Evolutionary conservation across 2,797 vertebrate species (phyloP), one percentile per base, ranked within the genome.

Genomic region (Streptopelia turtur): DNA sequence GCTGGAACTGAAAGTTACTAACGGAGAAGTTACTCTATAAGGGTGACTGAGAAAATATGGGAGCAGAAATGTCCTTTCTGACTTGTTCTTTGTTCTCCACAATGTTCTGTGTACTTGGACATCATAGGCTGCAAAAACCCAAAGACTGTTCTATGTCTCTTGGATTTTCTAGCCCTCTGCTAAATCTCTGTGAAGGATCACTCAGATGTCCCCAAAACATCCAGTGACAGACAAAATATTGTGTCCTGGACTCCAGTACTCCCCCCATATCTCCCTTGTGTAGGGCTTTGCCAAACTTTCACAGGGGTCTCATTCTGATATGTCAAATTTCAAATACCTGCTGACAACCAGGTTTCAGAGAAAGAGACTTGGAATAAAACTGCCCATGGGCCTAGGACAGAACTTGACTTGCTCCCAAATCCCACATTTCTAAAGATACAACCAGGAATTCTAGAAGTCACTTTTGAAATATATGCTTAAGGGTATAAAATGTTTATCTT

Each of bases 341-440:
- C 68, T 83, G 39, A 39, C 20, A 80, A 41, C 2, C 35, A 63
- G 22, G 35, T 68, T 86, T 87, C 56, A 69, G 49, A 63, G n/a
- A 78, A 78, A 89, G 55, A 71, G 22, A 72, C 65, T 93, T 91
- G 57, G 83, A 93, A 90, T 33, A 43, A 65, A 91, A 55, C 56
- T 76, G 30, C 8, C 30, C 24, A 24, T 11, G 15, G 24, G 25
- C 6, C 70, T 60, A 61, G 33, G 90, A 81, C 17, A 81, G 28
- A 78, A 91, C 59, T 78, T 69, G 24, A 35, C 55, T 71, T 88
- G 22, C n/a, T 82, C 35, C 11, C 52, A 70, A 92, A 76, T 55
- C 56, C 30, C 33, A 25, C 24, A 75, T 79, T 89, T 94, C 50
- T 86, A 64, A 90, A 88, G 43, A 69, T 28, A 76, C 20, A 65